A percentile compares a stretch with the other conserved stretches of the same genome.
phyloP scores from a whole-genome alignment of 2,797 vertebrate species.

The Ambastaia sidthimunki region DNA sequence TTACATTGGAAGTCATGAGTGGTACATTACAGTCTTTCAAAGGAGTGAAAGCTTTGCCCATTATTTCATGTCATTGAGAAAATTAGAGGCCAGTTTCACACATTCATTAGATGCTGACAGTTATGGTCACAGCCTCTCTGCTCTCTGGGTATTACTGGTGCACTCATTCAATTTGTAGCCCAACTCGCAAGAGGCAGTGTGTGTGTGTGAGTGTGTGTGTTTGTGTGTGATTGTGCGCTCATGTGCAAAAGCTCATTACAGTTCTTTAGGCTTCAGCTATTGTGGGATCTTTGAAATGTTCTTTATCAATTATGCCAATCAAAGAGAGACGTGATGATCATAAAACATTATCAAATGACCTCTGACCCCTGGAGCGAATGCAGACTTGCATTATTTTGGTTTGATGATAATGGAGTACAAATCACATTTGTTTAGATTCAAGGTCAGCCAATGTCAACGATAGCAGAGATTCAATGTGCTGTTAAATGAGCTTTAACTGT shows the following conservation, averaged over 20 bases:
- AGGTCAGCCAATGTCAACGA: constrained; percentile 44
- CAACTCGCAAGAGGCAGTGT: constrained; percentile 30
- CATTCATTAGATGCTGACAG: constrained; percentile 55
- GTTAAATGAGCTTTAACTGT: constrained; percentile 12
- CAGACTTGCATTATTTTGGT: constrained; percentile 54
- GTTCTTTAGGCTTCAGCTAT: constrained; percentile 28
- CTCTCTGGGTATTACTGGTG: constrained; percentile 43
- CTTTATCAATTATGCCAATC: constrained; percentile 56
- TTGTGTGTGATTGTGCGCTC: constrained; percentile 12
- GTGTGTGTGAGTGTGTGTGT: constrained; percentile 6
- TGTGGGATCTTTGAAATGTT: constrained; percentile 40
- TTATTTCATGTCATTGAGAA: constrained; percentile 62
- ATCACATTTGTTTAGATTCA: constrained; percentile 45
- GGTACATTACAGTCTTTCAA: constrained; percentile 49
- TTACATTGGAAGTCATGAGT: constrained; percentile 52
- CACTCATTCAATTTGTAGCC: constrained; percentile 27
- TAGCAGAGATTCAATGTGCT: constrained; percentile 13
- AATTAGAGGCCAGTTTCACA: constrained; percentile 55
- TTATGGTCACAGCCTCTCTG: constrained; percentile 51
- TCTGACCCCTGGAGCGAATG: constrained; percentile 52
- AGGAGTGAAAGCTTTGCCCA: constrained; percentile 46
- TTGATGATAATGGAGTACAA: constrained; percentile 50
- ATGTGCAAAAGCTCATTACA: constrained; percentile 25
- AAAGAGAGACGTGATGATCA: constrained; percentile 34
- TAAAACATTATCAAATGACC: constrained; percentile 46